These are phyloP conservation scores for Taenaris catops DNA, from an alignment of 2,888 invertebrate species.

Conservation along the genomic window DNA sequence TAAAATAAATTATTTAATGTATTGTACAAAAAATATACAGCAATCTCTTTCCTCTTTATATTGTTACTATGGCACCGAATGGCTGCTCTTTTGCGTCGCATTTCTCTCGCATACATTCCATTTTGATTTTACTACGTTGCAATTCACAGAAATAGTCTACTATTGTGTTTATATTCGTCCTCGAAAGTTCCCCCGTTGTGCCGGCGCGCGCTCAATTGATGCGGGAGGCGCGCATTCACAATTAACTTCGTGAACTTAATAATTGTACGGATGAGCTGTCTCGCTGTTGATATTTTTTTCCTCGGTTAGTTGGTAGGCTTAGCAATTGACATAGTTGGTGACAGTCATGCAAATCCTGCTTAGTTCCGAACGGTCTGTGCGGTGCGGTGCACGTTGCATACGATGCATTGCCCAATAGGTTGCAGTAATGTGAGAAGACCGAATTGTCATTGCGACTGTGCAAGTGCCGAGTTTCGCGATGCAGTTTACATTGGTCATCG, in stretches of 20 bases:
- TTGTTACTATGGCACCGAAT: too few species aligned
- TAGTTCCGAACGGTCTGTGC: slow-evolving; percentile 64
- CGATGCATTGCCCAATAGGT: slow-evolving; percentile 60
- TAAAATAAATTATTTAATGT: too few species aligned
- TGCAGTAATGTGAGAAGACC: slow-evolving; percentile 54
- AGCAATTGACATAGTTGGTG: slow-evolving; percentile 53
- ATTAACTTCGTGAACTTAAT: slow-evolving; percentile 66
- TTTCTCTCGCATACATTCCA: too few species aligned
- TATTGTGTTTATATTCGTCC: slow-evolving; percentile 70
- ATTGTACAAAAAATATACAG: too few species aligned
- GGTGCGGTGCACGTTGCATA: slow-evolving; percentile 56
- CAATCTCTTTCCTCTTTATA: too few species aligned
- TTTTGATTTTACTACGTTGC: slow-evolving; percentile 28
- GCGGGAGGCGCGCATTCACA: slow-evolving; percentile 72
- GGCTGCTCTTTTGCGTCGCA: too few species aligned
- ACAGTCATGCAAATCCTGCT: slow-evolving; percentile 68
- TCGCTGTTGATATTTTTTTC: slow-evolving; percentile 61
- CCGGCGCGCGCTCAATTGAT: slow-evolving; percentile 56
- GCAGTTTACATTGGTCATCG: slow-evolving; percentile 74
- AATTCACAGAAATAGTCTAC: slow-evolving; percentile 62
- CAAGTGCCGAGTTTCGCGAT: slow-evolving; percentile 36
- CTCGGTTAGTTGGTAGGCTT: slow-evolving; percentile 49
- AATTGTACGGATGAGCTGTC: slow-evolving; percentile 56
- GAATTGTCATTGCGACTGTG: slow-evolving; percentile 24
- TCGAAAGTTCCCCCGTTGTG: slow-evolving; percentile 69